These are phyloP conservation scores for Drosophila formosana DNA, from an alignment of 2,888 invertebrate genomes.

Conservation along the genomic window DNA sequence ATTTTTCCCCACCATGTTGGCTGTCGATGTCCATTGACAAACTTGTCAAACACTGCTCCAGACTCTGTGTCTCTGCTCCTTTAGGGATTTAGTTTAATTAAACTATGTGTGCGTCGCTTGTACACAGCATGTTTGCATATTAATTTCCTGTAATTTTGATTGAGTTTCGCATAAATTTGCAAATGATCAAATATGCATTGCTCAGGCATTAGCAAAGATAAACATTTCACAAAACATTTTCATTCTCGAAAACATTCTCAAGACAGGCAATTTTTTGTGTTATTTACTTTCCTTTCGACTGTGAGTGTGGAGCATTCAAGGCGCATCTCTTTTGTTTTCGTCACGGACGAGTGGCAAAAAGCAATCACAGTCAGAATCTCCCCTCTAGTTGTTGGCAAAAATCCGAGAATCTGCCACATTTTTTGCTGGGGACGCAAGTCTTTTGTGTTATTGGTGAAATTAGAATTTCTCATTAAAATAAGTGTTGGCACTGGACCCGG, in stretches of 20 bases:
- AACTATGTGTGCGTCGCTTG: constrained; percentile 39
- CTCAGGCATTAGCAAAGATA: constrained; percentile 7
- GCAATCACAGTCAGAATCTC: constrained; percentile 62
- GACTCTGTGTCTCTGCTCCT: constrained; percentile 25
- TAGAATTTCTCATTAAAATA: constrained; percentile 81
- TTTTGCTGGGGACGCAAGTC: constrained; percentile 47
- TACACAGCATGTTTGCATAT: constrained; percentile 52
- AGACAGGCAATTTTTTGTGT: constrained; percentile 54
- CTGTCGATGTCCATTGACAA: constrained; percentile 54
- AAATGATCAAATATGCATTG: constrained; percentile 21
- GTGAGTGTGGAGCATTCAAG: constrained; percentile 19
- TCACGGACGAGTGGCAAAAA: constrained; percentile 77
- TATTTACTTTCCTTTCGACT: constrained; percentile 25
- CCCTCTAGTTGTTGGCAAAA: constrained; percentile 28
- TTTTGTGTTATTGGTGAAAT: constrained; percentile 80
- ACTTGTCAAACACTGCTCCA: constrained; percentile 54
- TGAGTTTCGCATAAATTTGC: constrained; percentile 57
- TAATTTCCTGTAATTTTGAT: constrained; percentile 66
- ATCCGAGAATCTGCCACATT: constrained; percentile 44
- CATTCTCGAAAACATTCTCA: constrained; percentile 56
- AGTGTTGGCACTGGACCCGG: constrained; percentile 73
- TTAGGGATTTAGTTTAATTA: constrained; percentile 69
- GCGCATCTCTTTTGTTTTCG: constrained; percentile 69
- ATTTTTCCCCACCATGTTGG: constrained; percentile 26
- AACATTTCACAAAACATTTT: constrained; percentile 38